A percentile compares a stretch with the other conserved stretches of the same genome.
Evolutionary conservation across 2,888 invertebrate genomes (phyloP).

Genomic region (Pterostichus madidus): DNA sequence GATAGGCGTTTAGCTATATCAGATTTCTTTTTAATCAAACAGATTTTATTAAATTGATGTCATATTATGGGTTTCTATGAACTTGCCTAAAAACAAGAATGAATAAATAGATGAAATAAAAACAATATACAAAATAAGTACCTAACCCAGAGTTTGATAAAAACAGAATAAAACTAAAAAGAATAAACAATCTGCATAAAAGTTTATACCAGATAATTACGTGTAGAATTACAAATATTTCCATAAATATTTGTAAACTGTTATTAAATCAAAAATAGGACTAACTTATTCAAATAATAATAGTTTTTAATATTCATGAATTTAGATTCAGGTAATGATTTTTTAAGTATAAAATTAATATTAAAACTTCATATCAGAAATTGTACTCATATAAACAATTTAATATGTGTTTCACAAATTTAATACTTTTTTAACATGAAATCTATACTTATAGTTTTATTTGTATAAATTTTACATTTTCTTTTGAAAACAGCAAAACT

Average conservation of each 20-base stretch:
- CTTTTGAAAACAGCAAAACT: background rate
- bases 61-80: no score
- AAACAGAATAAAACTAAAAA: no score
- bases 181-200: no score
- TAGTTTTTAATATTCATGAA: background rate
- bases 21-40: no score
- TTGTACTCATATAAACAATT: background rate
- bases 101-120: no score
- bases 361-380: background rate
- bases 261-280: conserved; percentile 14
- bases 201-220: background rate
- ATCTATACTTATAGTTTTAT: background rate
- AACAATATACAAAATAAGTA: no score
- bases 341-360: background rate
- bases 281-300: conserved; percentile 12
- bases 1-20: no score
- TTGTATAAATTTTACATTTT: background rate
- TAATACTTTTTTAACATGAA: background rate
- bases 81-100: no score
- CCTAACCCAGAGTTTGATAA: no score
- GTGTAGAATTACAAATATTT: conserved; percentile 1
- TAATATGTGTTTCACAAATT: background rate
- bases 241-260: conserved; percentile 1
- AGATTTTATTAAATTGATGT: no score
- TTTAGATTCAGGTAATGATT: conserved; percentile 5